Evolutionary conservation across 2,797 vertebrate genomes (phyloP).

Genomic region (Sebastes jordani): DNA sequence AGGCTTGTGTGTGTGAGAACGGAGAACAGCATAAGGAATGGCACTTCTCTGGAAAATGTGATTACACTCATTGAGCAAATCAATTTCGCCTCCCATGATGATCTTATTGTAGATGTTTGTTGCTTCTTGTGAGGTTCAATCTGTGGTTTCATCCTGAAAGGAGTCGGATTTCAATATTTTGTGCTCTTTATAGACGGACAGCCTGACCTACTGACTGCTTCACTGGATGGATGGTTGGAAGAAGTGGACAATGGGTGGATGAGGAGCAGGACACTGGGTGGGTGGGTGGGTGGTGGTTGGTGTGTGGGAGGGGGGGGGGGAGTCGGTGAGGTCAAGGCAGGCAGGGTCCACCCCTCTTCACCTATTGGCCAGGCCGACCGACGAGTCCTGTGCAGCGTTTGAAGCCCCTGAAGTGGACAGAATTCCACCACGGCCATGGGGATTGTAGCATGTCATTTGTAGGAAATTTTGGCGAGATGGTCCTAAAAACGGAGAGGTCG

Average conservation of each 20-base stretch:
- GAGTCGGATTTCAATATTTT: neutral
- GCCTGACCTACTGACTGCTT: constrained; percentile 38
- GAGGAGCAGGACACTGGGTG: constrained; percentile 50
- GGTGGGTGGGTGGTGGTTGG: constrained; percentile 23
- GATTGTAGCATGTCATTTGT: constrained; percentile 80
- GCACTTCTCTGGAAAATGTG: constrained; percentile 18
- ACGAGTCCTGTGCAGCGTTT: constrained; percentile 57
- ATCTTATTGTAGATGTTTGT: neutral
- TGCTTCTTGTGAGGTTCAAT: neutral
- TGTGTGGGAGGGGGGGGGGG: constrained; percentile 35
- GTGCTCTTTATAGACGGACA: neutral
- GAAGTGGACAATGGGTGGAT: constrained; percentile 46
- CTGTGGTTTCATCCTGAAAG: neutral
- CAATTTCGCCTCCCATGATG: neutral
- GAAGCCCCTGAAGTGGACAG: constrained; percentile 66
- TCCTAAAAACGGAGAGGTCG: constrained; percentile 69
- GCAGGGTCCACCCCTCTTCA: constrained; percentile 70
- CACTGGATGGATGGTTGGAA: constrained; percentile 29
- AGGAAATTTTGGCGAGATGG: constrained; percentile 71
- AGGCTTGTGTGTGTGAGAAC: neutral
- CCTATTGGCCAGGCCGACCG: constrained; percentile 63
- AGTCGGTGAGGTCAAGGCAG: constrained; percentile 76
- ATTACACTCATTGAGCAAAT: constrained; percentile 11
- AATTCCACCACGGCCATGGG: constrained; percentile 77
- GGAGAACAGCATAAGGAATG: neutral